A percentile compares a stretch with the other conserved stretches of the same genome.
Conservation (phyloP, 2,113 vertebrate genomes). For the Mohoua ochrocephala region DNA sequence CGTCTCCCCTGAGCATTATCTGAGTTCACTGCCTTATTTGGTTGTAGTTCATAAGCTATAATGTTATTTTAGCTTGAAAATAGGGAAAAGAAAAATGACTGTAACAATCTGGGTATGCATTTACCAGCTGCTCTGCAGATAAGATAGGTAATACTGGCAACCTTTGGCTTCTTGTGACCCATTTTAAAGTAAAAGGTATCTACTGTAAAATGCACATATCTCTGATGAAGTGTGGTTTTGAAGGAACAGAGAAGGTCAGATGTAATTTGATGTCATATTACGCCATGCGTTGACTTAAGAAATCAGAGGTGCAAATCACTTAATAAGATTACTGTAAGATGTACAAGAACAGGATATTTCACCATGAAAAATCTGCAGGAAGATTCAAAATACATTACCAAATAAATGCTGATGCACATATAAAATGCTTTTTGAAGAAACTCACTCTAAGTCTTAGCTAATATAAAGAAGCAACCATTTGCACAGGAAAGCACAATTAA, state of each 20-base stretch:
- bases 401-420: neutral
- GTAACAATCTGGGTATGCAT: neutral
- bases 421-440: neutral
- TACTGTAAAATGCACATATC: neutral
- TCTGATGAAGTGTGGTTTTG: neutral
- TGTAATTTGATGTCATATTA: neutral
- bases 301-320: neutral
- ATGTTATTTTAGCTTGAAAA: constrained; percentile 34
- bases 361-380: neutral
- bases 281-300: neutral
- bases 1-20: neutral
- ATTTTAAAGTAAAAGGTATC: neutral
- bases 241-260: neutral
- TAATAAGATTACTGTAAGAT: neutral
- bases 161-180: neutral
- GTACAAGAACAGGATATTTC: neutral
- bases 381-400: neutral
- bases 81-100: neutral
- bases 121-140: constrained; percentile 2
- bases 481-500: neutral
- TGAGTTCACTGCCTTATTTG: neutral
- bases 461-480: neutral
- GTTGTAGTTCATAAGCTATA: neutral
- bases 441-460: neutral
- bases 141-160: neutral